Evolutionary conservation across 2,113 vertebrate species (phyloP).

Genomic region (Phylloscopus whistleri): DNA sequence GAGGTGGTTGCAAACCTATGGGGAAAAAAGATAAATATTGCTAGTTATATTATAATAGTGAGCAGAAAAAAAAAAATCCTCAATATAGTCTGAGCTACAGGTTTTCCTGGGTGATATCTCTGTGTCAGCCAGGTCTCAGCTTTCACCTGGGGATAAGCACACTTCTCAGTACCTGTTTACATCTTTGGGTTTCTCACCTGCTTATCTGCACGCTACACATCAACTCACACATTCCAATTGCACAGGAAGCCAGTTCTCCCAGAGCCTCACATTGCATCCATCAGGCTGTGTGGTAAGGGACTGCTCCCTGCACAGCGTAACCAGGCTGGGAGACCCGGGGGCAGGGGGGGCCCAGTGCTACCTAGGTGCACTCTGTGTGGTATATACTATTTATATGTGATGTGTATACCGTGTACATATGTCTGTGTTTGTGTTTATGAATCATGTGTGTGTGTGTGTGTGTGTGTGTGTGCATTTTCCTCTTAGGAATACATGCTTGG

Average conservation of each 20-base stretch:
- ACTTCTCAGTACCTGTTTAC: not conserved
- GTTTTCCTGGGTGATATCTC: not conserved
- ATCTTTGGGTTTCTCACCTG: not conserved
- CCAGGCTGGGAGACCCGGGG: fast-evolving
- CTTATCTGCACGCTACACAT: not conserved
- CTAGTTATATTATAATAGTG: not conserved
- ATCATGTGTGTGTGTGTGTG: fast-evolving
- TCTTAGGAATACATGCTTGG: not conserved
- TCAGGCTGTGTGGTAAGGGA: not conserved
- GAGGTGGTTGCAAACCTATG: not conserved
- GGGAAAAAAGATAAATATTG: not conserved
- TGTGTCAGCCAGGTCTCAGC: not conserved
- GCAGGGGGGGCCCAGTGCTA: fast-evolving
- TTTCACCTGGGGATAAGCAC: not conserved
- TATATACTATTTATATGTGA: fast-evolving
- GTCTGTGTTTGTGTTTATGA: too few relatives aligned
- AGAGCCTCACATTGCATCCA: not conserved
- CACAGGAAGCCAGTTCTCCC: not conserved
- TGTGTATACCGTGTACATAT: fast-evolving
- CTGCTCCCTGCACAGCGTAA: fast-evolving
- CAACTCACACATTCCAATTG: not conserved
- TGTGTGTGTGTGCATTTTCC: not conserved
- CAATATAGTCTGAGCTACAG: not conserved
- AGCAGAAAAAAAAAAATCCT: not conserved
- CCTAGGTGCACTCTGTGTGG: too few relatives aligned